Base-by-base conservation (phyloP, 2,113 vertebrate species). In the Tamias sibiricus region DNA sequence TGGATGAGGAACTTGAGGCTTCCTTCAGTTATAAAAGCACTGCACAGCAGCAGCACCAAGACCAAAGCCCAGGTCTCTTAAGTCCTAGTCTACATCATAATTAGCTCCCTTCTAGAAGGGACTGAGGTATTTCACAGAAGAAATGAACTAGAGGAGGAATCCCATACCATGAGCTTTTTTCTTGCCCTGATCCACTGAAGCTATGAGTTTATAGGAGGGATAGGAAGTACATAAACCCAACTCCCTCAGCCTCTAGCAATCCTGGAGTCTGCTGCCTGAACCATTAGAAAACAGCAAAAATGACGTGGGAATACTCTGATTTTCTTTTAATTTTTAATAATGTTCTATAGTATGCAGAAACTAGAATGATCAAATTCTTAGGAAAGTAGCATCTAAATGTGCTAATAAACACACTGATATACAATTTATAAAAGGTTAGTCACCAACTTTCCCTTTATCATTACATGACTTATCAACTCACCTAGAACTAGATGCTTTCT, bases 261-360 rank as follows among this genome's bases (percentile, higher is more conserved):
- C 52, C 57, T 77, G 11, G 28, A 76, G 54, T 49, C 80, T 80
- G 30, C 66, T n/a, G 66, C 80, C 77, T 85, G 57, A 24, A 47
- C 37, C 32, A 30, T 83, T 26, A 75, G 35, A 57, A 49, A 54
- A 47, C 13, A 87, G 49, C 49, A 89, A 52, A 91, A 94, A 62
- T 2, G 44, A 62, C 47, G 54, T 1, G 16, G 26, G 9, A 28
- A 76, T 32, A 62, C 10, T 42, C 47, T 57, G 44, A n/a, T 54
- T 92, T 76, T 91, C 80, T 91, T 85, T 82, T 71, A n/a, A 81
- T 59, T 79, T 68, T 68, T 49, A 94, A 62, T 17, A 91, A 9
- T 20, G 7, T 42, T 76, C 49, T 30, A 40, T 13, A 59, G 71
- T 13, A 84, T 8, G 72, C 22, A 87, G 28, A 91, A 94, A 86